phyloP scores from a whole-genome alignment of 1,140 invertebrate species.

The Drosophila auraria region DNA sequence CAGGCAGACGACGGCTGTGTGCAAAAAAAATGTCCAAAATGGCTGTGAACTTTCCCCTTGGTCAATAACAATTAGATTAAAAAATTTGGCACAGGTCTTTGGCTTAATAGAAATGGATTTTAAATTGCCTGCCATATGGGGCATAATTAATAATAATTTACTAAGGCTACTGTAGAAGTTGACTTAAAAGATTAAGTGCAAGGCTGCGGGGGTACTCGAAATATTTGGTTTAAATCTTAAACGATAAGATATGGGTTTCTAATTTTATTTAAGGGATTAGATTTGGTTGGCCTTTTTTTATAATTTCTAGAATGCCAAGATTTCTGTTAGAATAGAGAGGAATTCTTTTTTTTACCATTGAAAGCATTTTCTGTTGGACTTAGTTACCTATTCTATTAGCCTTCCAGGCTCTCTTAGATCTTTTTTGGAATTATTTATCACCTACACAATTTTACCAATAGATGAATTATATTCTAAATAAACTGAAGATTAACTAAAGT shows the following conservation, averaged over 20 bases:
- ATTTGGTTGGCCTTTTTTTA: background rate
- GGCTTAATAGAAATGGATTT: constrained; percentile 18
- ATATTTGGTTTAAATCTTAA: background rate
- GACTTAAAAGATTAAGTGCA: background rate
- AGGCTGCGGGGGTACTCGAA: background rate
- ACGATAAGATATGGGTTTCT: background rate
- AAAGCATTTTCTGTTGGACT: too few relatives aligned
- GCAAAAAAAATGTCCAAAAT: constrained; percentile 26
- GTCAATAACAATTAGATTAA: constrained; percentile 11
- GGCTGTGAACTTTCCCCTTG: constrained; percentile 43
- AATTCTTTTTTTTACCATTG: too few relatives aligned
- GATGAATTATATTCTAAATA: too few relatives aligned
- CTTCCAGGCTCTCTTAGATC: too few relatives aligned
- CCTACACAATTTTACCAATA: too few relatives aligned
- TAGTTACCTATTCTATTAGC: too few relatives aligned
- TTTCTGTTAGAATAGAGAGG: background rate
- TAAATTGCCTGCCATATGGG: constrained; percentile 12
- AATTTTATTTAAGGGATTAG: background rate
- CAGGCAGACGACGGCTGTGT: constrained; percentile 19
- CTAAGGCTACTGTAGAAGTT: background rate
- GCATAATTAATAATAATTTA: background rate
- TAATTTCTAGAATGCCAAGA: background rate
- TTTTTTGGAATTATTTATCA: too few relatives aligned
- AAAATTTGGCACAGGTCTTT: constrained; percentile 9
- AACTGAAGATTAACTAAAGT: too few relatives aligned